A percentile compares a stretch with the other conserved stretches of the same genome.
Conservation (phyloP, 1,140 invertebrate species). For the Penaeus chinensis region DNA sequence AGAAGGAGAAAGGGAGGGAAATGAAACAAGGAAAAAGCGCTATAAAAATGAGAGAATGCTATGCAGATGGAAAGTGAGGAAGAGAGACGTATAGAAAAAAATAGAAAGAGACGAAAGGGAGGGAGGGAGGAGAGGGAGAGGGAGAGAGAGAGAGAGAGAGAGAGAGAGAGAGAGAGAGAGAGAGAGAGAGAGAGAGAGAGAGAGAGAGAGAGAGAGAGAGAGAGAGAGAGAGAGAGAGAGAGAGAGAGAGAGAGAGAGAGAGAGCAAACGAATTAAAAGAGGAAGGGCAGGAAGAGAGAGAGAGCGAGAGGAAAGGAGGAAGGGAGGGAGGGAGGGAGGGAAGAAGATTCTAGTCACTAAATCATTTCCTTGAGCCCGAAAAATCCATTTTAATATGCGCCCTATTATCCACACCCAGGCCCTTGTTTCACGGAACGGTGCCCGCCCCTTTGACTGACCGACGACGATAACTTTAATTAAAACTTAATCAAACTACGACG, state of each 20-base stretch:
- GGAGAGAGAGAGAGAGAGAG: constrained; percentile 15
- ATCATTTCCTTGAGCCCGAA: constrained; percentile 37
- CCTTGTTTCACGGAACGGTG: constrained; percentile 60
- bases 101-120: not conserved
- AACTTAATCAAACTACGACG: constrained; percentile 64
- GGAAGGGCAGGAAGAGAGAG: not conserved
- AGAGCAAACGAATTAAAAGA: not conserved
- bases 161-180: constrained; percentile 32
- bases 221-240: constrained; percentile 2
- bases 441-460: constrained; percentile 62
- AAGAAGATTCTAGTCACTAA: constrained; percentile 34
- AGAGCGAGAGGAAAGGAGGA: not conserved
- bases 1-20: not conserved
- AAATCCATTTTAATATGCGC: constrained; percentile 61
- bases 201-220: not conserved
- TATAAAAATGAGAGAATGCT: too few relatives aligned
- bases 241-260: not conserved
- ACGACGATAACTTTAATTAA: constrained; percentile 64
- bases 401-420: constrained; percentile 58
- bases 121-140: not conserved
- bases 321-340: not conserved
- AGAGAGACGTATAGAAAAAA: not conserved
- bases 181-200: constrained; percentile 16
- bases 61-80: not conserved
- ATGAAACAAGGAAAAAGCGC: not conserved